Evolutionary conservation across 1,140 invertebrate genomes (phyloP), one percentile per base, ranked within the genome.

Genomic region (Pachypsylla venusta): DNA sequence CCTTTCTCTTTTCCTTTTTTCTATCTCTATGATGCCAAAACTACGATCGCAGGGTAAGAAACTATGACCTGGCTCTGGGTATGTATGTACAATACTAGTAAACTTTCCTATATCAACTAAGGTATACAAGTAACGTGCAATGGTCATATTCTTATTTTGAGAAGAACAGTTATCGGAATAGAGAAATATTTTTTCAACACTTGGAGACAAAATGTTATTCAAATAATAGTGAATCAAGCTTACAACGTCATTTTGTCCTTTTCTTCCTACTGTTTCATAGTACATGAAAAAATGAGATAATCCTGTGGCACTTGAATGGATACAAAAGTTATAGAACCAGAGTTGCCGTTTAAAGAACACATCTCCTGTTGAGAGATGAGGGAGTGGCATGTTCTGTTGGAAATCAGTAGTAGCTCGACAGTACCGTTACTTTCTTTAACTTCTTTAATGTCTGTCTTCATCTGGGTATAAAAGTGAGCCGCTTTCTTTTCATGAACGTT

Each of bases 41-140:
- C 57, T 56, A 2, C 62, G 26, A 26, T 62, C 60, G 16, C 56
- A 63, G 0, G 56, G 55, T 14, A 61, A 28, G 42, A 61, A 61
- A 25, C 61, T 62, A 53, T 62, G 57, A 7, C 61, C 58, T 30
- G 62, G 48, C 25, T 42, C 53, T 30, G 25, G 56, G 63, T 26
- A 14, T 62, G 62, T 12, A 39, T 58, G 22, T 27, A 60, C 25
- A 61, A 54, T 25, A 63, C 16, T 56, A 40, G 57, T 58, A 4
- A 64, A 60, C 20, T 62, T 60, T 64, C 63, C 60, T 54, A 54
- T 54, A 59, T 62, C 54, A 57, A 48, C 7, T 60, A 64, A 39
- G 59, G 42, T 28, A 25, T 14, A 59, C 25, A 59, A 16, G n/a
- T 28, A 59, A 48, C 35, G 58, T n/a, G 22, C n/a, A 28, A 59